Evolutionary conservation across 2,797 vertebrate genomes (phyloP), one percentile per base, ranked within the genome.

Genomic region (Florisuga fusca): DNA sequence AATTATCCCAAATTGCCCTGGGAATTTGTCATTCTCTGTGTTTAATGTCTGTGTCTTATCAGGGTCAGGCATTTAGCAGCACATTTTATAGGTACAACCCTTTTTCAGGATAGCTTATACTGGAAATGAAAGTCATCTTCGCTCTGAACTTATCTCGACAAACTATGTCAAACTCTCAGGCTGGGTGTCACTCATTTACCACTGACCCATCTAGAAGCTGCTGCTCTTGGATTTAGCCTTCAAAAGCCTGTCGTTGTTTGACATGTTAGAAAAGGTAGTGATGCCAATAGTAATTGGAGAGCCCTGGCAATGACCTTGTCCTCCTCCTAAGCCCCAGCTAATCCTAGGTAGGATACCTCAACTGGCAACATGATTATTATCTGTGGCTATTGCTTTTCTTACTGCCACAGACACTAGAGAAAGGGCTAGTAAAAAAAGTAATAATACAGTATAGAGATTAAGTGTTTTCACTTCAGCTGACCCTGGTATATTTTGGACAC

Each of bases 221-320:
- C 90, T 91, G 84, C 87, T 87, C 92, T 93, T 97, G 91, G 93
- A 97, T 98, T 97, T 97, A 97, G 95, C 93, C 75, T 98, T 98
- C 97, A 97, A 97, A 97, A 96, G 66, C 88, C 92, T 95, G 95
- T 95, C 66, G 50, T 92, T 73, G 66, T 96, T 95, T 97, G 96
- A 97, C 94, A 95, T 41, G 75, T 97, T 92, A 91, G 93, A 94
- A 96, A 96, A 96, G 80, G 93, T 67, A 96, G 93, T 29, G 71
- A 96, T 95, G 80, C 87, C 84, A 84, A 89, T 68, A 92, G 96
- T 97, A 97, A 98, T 96, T 97, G 97, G 97, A 96, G 94, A 97
- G 94, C 92, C 93, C 95, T 93, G 89, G 91, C 95, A 97, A 96
- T 97, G 96, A 96, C 97, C 97, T 97, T 97, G 97, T 97, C 93